phyloP scores from a whole-genome alignment of 2,113 vertebrate genomes.

The Anoura caudifer region DNA sequence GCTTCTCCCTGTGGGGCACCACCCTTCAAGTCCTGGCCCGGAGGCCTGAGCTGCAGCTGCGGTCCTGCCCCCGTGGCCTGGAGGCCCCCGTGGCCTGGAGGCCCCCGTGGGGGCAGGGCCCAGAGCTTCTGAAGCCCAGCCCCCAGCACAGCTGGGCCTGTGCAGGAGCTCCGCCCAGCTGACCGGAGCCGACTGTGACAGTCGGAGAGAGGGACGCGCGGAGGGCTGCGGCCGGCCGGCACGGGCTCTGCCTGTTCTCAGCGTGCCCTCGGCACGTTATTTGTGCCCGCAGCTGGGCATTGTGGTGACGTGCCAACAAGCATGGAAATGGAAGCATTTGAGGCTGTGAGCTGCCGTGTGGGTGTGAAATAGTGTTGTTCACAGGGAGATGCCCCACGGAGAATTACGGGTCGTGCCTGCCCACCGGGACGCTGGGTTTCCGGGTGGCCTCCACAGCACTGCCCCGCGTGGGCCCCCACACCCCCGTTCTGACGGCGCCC shows the following conservation, averaged over 20 bases:
- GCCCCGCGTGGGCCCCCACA: too few species aligned
- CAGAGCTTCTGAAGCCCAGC: neutral
- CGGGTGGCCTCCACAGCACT: neutral
- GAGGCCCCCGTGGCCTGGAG: too few species aligned
- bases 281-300: neutral
- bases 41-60: neutral
- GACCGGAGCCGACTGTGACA: neutral
- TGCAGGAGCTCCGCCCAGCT: neutral
- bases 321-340: neutral
- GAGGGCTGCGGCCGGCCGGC: neutral
- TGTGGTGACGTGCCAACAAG: neutral
- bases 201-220: neutral
- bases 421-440: fast-evolving
- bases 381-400: neutral
- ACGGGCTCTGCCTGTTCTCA: neutral
- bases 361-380: neutral
- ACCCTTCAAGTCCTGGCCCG: neutral
- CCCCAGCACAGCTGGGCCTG: neutral
- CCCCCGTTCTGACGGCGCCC: fast-evolving
- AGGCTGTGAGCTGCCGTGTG: neutral
- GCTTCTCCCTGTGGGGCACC: neutral
- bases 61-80: fast-evolving
- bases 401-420: neutral
- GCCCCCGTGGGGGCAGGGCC: too few species aligned
- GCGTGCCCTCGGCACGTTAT: neutral